Evolutionary conservation across 2,888 invertebrate species (phyloP).

Genomic region (Drosophila fungiperda): DNA sequence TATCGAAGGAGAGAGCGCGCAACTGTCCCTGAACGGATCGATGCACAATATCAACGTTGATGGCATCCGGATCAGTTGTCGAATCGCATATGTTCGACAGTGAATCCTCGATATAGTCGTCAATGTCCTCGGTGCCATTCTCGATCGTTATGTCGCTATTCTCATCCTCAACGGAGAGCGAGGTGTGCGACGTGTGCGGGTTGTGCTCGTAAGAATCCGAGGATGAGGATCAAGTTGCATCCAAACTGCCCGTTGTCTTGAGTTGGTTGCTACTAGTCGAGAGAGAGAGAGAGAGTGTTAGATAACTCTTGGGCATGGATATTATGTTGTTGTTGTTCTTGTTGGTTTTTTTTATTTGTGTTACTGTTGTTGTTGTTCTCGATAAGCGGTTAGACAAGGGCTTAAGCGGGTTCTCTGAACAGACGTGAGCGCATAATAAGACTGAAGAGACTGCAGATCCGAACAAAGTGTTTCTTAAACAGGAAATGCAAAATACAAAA

Average conservation of each 20-base stretch:
- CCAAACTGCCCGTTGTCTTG: constrained; percentile 74
- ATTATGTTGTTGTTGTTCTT: constrained; percentile 30
- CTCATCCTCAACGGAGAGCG: constrained; percentile 84
- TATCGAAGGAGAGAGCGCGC: constrained; percentile 60
- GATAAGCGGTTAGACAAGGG: constrained; percentile 62
- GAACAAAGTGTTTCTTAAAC: constrained; percentile 20
- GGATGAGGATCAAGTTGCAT: constrained; percentile 69
- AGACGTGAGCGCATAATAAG: constrained; percentile 56
- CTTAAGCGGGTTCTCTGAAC: constrained; percentile 54
- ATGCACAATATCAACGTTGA: constrained; percentile 27
- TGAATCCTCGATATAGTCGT: constrained; percentile 83
- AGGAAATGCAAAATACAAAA: constrained; percentile 66
- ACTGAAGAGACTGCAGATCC: background rate
- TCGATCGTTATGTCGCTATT: constrained; percentile 84
- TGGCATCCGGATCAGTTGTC: constrained; percentile 69
- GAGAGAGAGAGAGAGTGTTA: constrained; percentile 56
- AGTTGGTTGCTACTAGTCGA: constrained; percentile 63
- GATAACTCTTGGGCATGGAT: constrained; percentile 67
- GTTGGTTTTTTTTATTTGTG: constrained; percentile 19
- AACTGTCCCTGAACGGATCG: constrained; percentile 50
- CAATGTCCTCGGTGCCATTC: constrained; percentile 82
- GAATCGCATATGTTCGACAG: constrained; percentile 82
- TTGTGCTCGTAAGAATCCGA: constrained; percentile 75
- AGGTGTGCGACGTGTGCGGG: constrained; percentile 75
- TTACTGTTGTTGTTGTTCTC: constrained; percentile 30